Evolutionary conservation across 2,113 vertebrate genomes (phyloP).

Genomic region (Oryzias curvinotus): DNA sequence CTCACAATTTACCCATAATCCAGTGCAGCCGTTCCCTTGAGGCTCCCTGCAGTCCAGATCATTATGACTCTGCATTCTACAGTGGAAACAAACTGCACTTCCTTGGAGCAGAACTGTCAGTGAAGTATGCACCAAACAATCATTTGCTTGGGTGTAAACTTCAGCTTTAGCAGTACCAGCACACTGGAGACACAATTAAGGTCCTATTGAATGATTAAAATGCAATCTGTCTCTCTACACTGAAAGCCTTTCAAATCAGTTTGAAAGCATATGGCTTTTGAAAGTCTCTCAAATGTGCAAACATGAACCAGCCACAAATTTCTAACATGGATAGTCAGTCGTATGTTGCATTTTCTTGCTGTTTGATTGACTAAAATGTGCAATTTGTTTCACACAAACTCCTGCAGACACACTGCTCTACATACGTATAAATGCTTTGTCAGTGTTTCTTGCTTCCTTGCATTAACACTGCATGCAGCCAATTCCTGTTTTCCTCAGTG

Average conservation of each 20-base stretch:
- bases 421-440: conserved; percentile 43
- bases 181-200: conserved; percentile 14
- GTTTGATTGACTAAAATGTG: conserved; percentile 26
- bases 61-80: conserved; percentile 33
- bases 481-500: conserved; percentile 10
- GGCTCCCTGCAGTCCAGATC: conserved; percentile 27
- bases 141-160: conserved; percentile 6
- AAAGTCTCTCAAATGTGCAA: conserved; percentile 26
- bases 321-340: conserved; percentile 7
- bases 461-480: conserved; percentile 39
- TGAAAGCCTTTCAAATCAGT: conserved; percentile 7
- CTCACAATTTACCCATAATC: conserved; percentile 25
- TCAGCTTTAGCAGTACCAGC: conserved; percentile 21
- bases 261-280: conserved; percentile 22
- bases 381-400: conserved; percentile 28
- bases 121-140: conserved; percentile 9
- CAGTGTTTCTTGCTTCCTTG: conserved; percentile 41
- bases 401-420: conserved; percentile 19
- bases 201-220: conserved; percentile 34
- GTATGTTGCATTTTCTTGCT: conserved; percentile 6
- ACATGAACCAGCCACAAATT: conserved; percentile 22
- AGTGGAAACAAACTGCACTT: conserved; percentile 30
- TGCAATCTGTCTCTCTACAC: conserved; percentile 14
- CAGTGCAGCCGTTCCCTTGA: conserved; percentile 1
- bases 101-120: conserved; percentile 7